A percentile compares a stretch with the other conserved stretches of the same genome.
These are phyloP conservation scores for Nephila pilipes DNA, from an alignment of 1,140 invertebrate genomes.

Conservation along the genomic window DNA sequence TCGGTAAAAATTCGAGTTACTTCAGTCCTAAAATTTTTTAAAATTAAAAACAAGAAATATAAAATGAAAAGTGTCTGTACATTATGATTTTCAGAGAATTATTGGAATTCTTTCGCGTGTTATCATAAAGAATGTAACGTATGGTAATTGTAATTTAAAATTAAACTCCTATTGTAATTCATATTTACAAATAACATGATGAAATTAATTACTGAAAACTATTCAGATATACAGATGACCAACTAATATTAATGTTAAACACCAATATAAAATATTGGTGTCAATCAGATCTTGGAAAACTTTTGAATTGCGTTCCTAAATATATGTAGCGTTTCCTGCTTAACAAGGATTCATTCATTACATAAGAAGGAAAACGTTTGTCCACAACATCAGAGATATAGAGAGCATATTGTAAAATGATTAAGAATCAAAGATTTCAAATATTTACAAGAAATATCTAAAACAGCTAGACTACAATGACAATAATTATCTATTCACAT, in stretches of 20 bases:
- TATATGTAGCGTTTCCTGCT: neutral
- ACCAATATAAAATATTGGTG: neutral
- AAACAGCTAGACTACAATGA: neutral
- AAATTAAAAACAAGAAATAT: too few species aligned
- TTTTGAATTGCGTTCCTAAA: neutral
- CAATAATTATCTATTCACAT: neutral
- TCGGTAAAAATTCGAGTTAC: too few species aligned
- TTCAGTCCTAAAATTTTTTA: too few species aligned
- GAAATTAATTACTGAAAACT: neutral
- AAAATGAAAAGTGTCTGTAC: too few species aligned
- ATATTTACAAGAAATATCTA: constrained; percentile 20
- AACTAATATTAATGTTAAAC: neutral
- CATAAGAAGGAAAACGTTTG: neutral
- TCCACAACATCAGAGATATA: neutral
- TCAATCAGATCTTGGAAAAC: neutral
- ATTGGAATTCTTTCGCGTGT: too few species aligned
- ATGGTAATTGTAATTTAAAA: neutral
- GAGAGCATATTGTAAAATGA: neutral
- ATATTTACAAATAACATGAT: neutral
- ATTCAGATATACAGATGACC: neutral
- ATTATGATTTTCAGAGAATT: too few species aligned
- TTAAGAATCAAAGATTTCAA: neutral
- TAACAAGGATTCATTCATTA: neutral
- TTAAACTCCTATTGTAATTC: neutral
- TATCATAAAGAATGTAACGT: too few species aligned